Base-by-base conservation (phyloP, 2,888 invertebrate species). In the Nomada ruficornis region DNA sequence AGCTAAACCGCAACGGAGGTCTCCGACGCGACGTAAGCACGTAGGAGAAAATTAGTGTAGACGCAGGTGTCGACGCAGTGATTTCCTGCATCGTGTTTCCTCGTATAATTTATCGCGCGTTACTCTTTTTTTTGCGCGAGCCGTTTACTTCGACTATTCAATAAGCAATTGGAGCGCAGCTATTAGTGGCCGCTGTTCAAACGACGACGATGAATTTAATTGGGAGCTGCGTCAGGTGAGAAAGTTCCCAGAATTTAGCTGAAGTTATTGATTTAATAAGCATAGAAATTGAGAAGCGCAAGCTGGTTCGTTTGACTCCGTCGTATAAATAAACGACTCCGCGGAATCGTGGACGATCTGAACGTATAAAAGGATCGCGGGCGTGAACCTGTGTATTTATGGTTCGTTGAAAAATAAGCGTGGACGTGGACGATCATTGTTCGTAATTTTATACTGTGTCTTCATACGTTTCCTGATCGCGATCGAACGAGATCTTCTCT, bases 191-290 rank as follows among this genome's bases (percentile, higher is more conserved):
- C 59, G 64, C 80, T 79, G 72, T 80, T 47, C 68, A 68, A 67
- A 57, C 57, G 54, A 18, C 23, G 64, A 65, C 36, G 52, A n/a
- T 57, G 54, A 57, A 36, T 11, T 36, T 68, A 57, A 80, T 80
- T 80, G 52, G 44, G 20, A 18, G 13, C 7, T 5, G 42, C 11
- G 42, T 50, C 44, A 72, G 80, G 72, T 80, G 80, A 80, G 80
- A 80, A 80, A 68, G 72, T 80, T 80, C 80, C 68, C 80, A 80
- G 68, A 63, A 57, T 73, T 68, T 72, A 68, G 11, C 68, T 15
- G 18, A 13, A 20, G 5, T 80, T 79, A 68, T 67, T 71, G 80
- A 68, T 68, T 71, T 79, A 79, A 72, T 80, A 62, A 72, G 47
- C 13, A 13, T 13, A n/a, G 50, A 55, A 52, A 79, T 63, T 57